Evolutionary conservation across 2,797 vertebrate genomes (phyloP).

Genomic region (Coluber constrictor): DNA sequence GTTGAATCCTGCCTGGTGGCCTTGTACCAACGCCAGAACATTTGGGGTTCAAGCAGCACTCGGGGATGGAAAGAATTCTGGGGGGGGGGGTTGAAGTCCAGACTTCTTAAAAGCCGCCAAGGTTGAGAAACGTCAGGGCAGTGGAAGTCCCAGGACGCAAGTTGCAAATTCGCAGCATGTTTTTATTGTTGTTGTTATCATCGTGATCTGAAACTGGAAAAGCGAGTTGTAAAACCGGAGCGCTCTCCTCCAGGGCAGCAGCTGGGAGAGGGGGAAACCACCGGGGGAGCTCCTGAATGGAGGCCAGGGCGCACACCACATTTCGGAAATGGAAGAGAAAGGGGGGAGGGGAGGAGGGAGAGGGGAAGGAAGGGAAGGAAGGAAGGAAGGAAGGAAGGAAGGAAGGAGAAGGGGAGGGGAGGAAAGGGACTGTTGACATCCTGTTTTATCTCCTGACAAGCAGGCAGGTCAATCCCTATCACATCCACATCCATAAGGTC

Average conservation of each 20-base stretch:
- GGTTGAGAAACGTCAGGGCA: neutral
- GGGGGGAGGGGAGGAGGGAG: too few relatives aligned
- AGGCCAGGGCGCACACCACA: neutral
- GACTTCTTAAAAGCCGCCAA: neutral
- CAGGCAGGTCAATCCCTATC: too few relatives aligned
- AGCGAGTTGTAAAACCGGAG: slow-evolving; percentile 29
- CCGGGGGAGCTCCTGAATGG: neutral
- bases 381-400: neutral
- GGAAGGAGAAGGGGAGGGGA: neutral
- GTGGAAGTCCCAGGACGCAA: neutral
- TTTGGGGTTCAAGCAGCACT: neutral
- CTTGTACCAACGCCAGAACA: neutral
- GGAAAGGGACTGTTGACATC: neutral
- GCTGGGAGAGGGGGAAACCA: neutral
- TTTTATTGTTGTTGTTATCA: slow-evolving; percentile 18
- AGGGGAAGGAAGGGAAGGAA: too few relatives aligned
- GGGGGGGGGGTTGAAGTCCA: neutral
- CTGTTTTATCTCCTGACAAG: neutral
- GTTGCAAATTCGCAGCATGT: slow-evolving; percentile 39
- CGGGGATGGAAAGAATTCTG: too few relatives aligned
- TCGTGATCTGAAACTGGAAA: slow-evolving; percentile 62
- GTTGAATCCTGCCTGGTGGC: neutral
- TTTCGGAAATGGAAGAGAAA: neutral
- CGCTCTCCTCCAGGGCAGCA: neutral
- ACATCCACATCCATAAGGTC: neutral